A percentile compares a stretch with the other conserved stretches of the same genome.
These are phyloP conservation scores for Baryphthengus martii DNA, from an alignment of 2,113 vertebrate species.

Conservation along the genomic window DNA sequence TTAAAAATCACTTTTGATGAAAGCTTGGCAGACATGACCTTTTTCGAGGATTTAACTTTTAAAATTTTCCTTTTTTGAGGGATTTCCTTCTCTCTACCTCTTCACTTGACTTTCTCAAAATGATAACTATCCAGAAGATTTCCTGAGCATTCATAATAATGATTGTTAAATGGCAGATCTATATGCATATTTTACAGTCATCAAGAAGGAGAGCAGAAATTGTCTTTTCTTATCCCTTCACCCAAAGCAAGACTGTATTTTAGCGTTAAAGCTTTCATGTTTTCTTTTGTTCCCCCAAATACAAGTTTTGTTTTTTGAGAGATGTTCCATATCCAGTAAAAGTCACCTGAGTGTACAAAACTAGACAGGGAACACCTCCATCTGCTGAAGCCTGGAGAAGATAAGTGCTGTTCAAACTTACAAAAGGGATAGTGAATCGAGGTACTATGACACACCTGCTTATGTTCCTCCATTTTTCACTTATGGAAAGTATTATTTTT, in stretches of 20 bases:
- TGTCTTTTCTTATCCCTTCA: background rate
- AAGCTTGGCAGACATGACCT: background rate
- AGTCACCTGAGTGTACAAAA: background rate
- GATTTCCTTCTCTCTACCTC: background rate
- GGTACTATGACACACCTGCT: background rate
- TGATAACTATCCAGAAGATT: background rate
- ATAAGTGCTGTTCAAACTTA: background rate
- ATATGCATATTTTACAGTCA: background rate
- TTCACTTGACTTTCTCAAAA: background rate
- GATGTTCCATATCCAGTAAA: background rate
- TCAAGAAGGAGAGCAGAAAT: background rate
- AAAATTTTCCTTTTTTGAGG: background rate
- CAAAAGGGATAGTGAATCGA: background rate
- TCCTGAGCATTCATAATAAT: background rate
- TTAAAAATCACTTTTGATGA: slow-evolving; percentile 22
- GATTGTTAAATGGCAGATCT: background rate
- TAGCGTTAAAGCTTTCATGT: background rate
- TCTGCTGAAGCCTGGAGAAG: background rate
- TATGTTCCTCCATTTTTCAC: background rate
- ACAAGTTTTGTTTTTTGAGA: background rate
- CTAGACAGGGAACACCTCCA: background rate
- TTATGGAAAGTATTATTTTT: background rate
- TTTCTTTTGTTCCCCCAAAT: background rate
- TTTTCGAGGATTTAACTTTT: background rate
- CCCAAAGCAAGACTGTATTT: background rate